Percentiles rank a stretch among this genome's conserved stretches.
Evolutionary conservation across 2,797 vertebrate genomes (phyloP).

Genomic region (Simalia tracyae): DNA sequence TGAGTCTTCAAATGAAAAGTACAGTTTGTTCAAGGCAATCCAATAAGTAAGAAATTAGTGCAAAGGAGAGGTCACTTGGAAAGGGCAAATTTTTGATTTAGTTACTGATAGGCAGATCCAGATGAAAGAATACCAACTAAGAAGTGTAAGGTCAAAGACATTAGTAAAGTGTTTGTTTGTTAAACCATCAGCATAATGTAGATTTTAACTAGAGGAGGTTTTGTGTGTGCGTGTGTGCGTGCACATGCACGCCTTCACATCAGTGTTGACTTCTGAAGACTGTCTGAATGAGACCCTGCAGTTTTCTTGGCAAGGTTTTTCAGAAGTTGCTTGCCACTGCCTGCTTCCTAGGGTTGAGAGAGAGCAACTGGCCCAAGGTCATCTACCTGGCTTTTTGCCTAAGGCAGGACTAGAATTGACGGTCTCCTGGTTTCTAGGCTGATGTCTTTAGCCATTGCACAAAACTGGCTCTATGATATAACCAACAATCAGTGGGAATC

Average conservation of each 20-base stretch:
- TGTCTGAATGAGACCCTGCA: background rate
- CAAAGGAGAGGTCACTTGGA: background rate
- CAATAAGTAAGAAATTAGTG: background rate
- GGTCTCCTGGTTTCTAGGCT: background rate
- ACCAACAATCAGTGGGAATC: background rate
- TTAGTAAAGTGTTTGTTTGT: background rate
- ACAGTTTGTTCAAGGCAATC: background rate
- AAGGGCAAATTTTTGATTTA: background rate
- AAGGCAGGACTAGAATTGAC: background rate
- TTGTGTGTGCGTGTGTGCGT: background rate
- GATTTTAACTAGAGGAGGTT: background rate
- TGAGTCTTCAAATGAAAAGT: too few relatives aligned
- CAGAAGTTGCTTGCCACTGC: background rate
- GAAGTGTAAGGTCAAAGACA: background rate
- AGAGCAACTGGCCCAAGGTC: background rate
- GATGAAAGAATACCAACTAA: background rate
- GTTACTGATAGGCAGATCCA: background rate
- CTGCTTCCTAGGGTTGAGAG: background rate
- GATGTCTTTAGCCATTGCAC: background rate
- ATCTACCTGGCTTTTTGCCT: background rate
- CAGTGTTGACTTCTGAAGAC: background rate
- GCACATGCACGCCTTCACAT: background rate
- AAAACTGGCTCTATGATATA: background rate
- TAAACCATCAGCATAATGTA: background rate
- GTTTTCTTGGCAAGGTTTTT: background rate